A percentile compares a stretch with the other conserved stretches of the same genome.
Conservation (phyloP, 2,797 vertebrate species). For the Siniperca undulata region DNA sequence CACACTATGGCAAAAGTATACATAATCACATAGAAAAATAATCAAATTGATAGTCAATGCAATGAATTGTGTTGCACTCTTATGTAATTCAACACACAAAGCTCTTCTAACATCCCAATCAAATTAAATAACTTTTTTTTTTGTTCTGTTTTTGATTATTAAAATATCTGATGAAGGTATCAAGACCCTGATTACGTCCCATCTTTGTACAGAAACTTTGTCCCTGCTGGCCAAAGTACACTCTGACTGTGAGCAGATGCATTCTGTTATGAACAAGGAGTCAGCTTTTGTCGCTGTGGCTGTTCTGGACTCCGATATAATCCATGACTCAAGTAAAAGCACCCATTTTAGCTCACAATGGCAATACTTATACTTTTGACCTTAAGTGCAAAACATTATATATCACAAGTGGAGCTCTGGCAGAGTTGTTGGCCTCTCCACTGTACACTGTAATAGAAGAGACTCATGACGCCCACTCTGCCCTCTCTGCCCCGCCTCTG, state of each 20-base stretch:
- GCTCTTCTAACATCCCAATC: neutral
- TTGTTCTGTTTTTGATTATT: neutral
- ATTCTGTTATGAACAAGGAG: neutral
- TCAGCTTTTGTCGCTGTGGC: neutral
- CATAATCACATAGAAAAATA: neutral
- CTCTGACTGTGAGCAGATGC: neutral
- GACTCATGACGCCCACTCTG: conserved; percentile 41
- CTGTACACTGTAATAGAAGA: conserved; percentile 29
- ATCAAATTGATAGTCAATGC: neutral
- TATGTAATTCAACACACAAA: neutral
- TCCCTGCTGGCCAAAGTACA: conserved; percentile 4
- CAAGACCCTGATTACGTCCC: neutral
- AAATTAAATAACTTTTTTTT: neutral
- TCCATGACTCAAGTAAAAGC: conserved; percentile 25
- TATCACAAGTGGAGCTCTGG: conserved; percentile 36
- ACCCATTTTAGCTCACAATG: conserved; percentile 8
- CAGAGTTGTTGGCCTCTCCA: conserved; percentile 49
- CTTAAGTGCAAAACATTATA: conserved; percentile 36
- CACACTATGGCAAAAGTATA: neutral
- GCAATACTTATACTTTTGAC: conserved; percentile 34
- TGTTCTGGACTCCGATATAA: neutral
- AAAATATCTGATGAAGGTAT: neutral
- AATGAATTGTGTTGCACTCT: neutral
- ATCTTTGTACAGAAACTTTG: neutral
- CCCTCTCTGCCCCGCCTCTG: conserved; percentile 38